phyloP scores from a whole-genome alignment of 2,888 invertebrate species.

The Andricus curvator region DNA sequence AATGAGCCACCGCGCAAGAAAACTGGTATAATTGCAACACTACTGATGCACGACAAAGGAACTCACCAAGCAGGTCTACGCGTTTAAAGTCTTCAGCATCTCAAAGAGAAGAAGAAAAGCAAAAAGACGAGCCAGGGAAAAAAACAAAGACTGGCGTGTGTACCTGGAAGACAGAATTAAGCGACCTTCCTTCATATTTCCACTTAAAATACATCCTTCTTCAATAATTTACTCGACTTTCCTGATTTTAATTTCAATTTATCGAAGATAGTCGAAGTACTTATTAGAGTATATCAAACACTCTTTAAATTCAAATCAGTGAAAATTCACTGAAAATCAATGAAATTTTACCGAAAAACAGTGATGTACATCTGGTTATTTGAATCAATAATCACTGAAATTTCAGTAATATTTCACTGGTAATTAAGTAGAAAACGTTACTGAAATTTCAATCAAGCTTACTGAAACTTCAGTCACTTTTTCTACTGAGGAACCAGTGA shows the following conservation, averaged over 20 bases:
- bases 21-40: conserved; percentile 53
- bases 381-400: too few relatives aligned
- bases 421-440: too few relatives aligned
- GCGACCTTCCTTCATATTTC: not conserved
- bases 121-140: not conserved
- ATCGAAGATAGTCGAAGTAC: too few relatives aligned
- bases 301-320: too few relatives aligned
- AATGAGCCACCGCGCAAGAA: conserved; percentile 47
- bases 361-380: too few relatives aligned
- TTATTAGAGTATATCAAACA: too few relatives aligned
- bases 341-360: too few relatives aligned
- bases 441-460: too few relatives aligned
- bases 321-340: too few relatives aligned
- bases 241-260: not conserved
- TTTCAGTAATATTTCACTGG: too few relatives aligned
- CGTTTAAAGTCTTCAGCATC: not conserved
- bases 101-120: conserved; percentile 40
- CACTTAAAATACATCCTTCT: not conserved
- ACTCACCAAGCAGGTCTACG: conserved; percentile 43
- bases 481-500: too few relatives aligned
- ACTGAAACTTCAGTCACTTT: too few relatives aligned
- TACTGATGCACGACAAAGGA: conserved; percentile 52
- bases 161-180: conserved; percentile 2
- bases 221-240: not conserved
- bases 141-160: not conserved